Conservation (phyloP, 1,140 invertebrate genomes). For the Drosophila eugracilis region DNA sequence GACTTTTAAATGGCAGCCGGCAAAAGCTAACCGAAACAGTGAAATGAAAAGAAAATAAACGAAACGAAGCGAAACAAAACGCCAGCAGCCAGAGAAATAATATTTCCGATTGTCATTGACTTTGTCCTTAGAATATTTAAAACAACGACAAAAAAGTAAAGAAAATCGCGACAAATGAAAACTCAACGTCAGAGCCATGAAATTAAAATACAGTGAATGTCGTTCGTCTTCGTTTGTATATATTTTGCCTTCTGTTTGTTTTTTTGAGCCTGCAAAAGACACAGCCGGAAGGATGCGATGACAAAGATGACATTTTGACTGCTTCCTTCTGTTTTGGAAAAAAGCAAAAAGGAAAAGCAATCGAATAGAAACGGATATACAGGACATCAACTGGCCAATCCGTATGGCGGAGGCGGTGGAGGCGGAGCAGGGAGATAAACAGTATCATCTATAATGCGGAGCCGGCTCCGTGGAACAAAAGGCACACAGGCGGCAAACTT, state of each 20-base stretch:
- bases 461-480: conserved; percentile 3
- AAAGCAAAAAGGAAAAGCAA: conserved; percentile 37
- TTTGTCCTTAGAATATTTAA: conserved; percentile 52
- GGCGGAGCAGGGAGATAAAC: no score
- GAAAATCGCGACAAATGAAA: conserved; percentile 9
- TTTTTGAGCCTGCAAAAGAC: conserved; percentile 15
- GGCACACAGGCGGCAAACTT: not conserved
- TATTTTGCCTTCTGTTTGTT: not conserved
- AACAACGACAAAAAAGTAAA: not conserved
- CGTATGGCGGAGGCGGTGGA: no score
- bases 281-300: conserved; percentile 23
- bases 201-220: conserved; percentile 16
- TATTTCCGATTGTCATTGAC: conserved; percentile 52
- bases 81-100: conserved; percentile 7
- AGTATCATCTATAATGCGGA: not conserved
- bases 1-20: conserved; percentile 27
- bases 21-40: conserved; percentile 6
- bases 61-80: conserved; percentile 10
- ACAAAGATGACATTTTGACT: conserved; percentile 35
- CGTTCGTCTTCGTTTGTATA: conserved; percentile 1
- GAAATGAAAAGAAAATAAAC: conserved; percentile 10
- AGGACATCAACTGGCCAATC: conserved; percentile 3
- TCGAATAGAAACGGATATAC: no score
- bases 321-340: conserved; percentile 40
- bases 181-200: conserved; percentile 19